Base-by-base conservation (phyloP, 1,140 invertebrate species). In the Saccostrea glomerata region DNA sequence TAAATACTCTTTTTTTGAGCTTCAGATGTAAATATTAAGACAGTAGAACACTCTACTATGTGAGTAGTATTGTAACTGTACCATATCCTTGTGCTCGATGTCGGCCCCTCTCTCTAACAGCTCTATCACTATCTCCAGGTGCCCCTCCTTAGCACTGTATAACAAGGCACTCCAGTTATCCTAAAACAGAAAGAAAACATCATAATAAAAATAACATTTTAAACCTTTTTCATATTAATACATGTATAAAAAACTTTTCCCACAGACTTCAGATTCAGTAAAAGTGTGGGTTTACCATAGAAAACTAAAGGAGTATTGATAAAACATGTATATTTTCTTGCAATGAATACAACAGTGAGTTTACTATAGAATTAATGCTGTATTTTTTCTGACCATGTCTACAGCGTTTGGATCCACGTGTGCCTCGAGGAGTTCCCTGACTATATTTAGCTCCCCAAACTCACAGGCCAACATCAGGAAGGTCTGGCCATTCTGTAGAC, bases 81-180 rank as follows among this genome's bases (percentile, higher is more conserved):
- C 98, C 96, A 98, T 97, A 94, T 99, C 98, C 91, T 97, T 97
- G 90, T 99, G 97, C 93, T 99, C 98, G 82, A 99, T 96, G 73
- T 96, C 95, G 2, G 98, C 98, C 47, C 97, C 97, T 94, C 98
- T 97, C 90, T 99, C 98, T 7, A 99, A 93, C 12, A 99, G 95
- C 92, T 98, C 96, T 84, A 96, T 95, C 36, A 97, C 97, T 82
- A 99, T 96, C 89, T 98, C 97, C 25, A 97, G 95, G 94, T 98
- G 96, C 0, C 98, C 98, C 93, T 98, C 97, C 92, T 98, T 98
- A 0, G 98, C 96, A 15, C 98, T 98, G 95, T 97, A 98, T 73
- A 98, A 95, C 63, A 99, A 94, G 5, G 98, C 96, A 54, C 97
- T 98, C 98, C 98, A 99, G 91, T 98, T 97, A 94, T 99, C 98